Evolutionary conservation across 2,113 vertebrate genomes (phyloP).

Genomic region (Carassius auratus): DNA sequence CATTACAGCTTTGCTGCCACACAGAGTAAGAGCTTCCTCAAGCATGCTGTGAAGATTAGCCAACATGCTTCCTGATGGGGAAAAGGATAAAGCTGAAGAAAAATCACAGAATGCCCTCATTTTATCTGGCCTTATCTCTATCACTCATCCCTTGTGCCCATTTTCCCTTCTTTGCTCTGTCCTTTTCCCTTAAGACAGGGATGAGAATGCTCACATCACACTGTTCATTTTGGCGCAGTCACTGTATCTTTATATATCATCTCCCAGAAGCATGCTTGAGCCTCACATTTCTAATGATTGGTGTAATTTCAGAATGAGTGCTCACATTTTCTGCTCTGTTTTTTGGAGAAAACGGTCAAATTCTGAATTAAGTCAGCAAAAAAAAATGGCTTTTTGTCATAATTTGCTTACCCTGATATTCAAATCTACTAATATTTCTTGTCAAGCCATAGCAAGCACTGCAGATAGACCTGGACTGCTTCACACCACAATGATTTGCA

Average conservation of each 20-base stretch:
- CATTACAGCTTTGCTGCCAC: slow-evolving; percentile 17
- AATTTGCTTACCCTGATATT: neutral
- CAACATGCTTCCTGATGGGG: neutral
- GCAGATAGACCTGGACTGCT: neutral
- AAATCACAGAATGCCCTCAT: slow-evolving; percentile 24
- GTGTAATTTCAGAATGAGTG: neutral
- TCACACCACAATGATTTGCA: neutral
- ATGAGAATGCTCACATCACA: neutral
- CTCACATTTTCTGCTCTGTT: neutral
- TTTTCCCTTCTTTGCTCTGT: neutral
- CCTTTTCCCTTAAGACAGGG: neutral
- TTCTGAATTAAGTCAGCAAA: neutral
- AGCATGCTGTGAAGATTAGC: slow-evolving; percentile 37
- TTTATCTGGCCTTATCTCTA: slow-evolving; percentile 19
- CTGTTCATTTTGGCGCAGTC: neutral
- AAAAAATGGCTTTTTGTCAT: neutral
- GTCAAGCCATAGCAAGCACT: neutral
- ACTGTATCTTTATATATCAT: neutral
- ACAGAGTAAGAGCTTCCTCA: slow-evolving; percentile 18
- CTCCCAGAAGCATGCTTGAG: neutral
- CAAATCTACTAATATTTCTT: neutral
- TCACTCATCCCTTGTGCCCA: neutral
- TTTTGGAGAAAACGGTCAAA: neutral
- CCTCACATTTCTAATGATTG: neutral
- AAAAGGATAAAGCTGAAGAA: slow-evolving; percentile 18